Base-by-base conservation (phyloP, 2,797 vertebrate genomes). In the Falco columbarius region DNA sequence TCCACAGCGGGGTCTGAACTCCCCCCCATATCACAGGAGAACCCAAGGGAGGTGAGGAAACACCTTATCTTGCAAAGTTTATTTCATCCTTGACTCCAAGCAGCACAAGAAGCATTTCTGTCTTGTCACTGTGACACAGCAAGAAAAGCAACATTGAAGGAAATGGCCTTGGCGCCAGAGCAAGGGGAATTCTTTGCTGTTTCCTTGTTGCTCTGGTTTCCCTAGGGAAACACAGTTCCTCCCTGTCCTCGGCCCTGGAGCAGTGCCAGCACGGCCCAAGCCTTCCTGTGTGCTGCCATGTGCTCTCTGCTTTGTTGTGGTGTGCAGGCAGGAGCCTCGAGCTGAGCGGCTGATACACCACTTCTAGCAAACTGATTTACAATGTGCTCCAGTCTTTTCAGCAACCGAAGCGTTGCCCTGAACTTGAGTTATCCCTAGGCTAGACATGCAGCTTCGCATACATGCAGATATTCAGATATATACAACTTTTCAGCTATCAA, bases 401-500 rank as follows among this genome's bases (percentile, higher is more conserved):
- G 22, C 52, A 10, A 5, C 17, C 44, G 9, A 8, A 7, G 14
- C 0, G 7, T 14, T 5, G 3, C 72, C 68, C 2, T 3, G 5
- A 26, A n/a, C 34, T 18, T 6, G 10, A 7, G 38, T 38, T 38
- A 1, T 15, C 74, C 71, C 56, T 0, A 6, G 14, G 9, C 62
- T 11, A 6, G 52, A 13, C 54, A 1, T 0, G 3, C 75, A 20
- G 56, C 66, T 29, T 26, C 9, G 1, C 15, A 0, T 10, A 3
- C 46, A 1, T 4, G 11, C 80, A 6, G 27, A 4, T 23, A 17
- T 0, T 16, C 61, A 21, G 32, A 7, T 22, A 22, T 0, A 2
- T 3, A 27, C 4, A 44, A 14, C n/a, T 83, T 46, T 8, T 14
- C 10, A 18, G 42, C 63, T 54, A 4, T 3, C 3, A 34, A 40